Evolutionary conservation across 2,113 vertebrate genomes (phyloP).

Genomic region (Tonatia bakeri): DNA sequence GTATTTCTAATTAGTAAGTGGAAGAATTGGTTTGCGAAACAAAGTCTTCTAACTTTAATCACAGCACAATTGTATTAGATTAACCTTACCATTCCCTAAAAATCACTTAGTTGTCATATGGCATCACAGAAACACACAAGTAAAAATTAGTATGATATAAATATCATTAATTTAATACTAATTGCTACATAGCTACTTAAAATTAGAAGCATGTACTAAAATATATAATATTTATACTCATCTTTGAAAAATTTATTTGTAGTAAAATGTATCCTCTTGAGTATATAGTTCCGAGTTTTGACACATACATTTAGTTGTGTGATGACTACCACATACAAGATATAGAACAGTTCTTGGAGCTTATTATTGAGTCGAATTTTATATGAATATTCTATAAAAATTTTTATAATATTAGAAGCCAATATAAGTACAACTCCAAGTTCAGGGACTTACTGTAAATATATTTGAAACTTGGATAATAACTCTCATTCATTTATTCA

Average conservation of each 20-base stretch:
- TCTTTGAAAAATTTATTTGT: background rate
- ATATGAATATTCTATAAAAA: background rate
- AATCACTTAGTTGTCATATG: background rate
- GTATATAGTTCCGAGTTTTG: background rate
- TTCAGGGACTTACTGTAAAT: background rate
- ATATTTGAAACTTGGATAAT: background rate
- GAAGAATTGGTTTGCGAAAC: slow-evolving; percentile 18
- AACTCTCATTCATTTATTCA: background rate
- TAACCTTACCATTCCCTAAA: background rate
- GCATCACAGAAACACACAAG: background rate
- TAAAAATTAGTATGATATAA: background rate
- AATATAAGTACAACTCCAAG: background rate
- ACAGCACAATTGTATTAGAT: background rate
- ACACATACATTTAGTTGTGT: background rate
- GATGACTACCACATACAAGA: background rate
- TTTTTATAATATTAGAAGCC: background rate
- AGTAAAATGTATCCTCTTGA: slow-evolving; percentile 9
- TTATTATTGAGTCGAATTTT: slow-evolving; percentile 8
- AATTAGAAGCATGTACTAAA: background rate
- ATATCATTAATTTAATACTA: background rate
- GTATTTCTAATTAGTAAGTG: background rate
- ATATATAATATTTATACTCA: background rate
- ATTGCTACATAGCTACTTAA: background rate
- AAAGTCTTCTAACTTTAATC: background rate
- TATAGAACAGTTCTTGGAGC: background rate